Conservation (phyloP, 37 sponge, comb jelly and placozoan species). For the Haliclona indistincta region DNA sequence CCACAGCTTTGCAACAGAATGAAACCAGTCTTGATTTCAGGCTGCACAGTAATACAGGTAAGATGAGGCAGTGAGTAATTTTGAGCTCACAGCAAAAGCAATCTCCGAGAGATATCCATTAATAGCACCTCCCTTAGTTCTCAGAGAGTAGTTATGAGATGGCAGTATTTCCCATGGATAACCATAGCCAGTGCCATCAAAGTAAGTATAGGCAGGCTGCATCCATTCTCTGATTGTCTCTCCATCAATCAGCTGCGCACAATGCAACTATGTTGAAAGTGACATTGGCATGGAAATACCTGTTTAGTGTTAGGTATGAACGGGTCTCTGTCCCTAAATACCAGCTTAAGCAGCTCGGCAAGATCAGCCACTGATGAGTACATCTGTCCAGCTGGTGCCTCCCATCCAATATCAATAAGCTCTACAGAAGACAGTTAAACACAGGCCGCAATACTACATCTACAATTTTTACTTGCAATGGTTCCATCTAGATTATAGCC, state of each 20-base stretch:
- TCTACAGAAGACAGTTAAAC: conserved; percentile 17
- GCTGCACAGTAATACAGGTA: too few relatives aligned
- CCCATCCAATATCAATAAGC: conserved; percentile 69
- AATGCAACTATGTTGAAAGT: too few relatives aligned
- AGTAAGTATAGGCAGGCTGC: conserved; percentile 52
- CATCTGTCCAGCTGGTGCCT: conserved; percentile 79
- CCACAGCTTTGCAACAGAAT: conserved; percentile 60
- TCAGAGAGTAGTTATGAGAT: conserved; percentile 41
- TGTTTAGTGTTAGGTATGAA: conserved; percentile 20
- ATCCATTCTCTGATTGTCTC: conserved; percentile 77
- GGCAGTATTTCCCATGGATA: conserved; percentile 74
- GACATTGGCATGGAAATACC: too few relatives aligned
- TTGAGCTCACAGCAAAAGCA: conserved; percentile 45
- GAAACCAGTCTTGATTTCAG: conserved; percentile 64
- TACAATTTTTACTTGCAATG: conserved; percentile 21
- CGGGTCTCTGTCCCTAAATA: conserved; percentile 36
- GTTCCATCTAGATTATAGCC: conserved; percentile 54
- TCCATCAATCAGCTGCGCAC: conserved; percentile 76
- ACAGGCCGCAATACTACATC: background rate
- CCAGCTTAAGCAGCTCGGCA: conserved; percentile 51
- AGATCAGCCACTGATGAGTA: conserved; percentile 62
- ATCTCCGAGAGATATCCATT: conserved; percentile 70
- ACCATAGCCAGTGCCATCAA: conserved; percentile 66
- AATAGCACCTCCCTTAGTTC: conserved; percentile 63
- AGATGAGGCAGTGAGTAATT: too few relatives aligned